Evolutionary conservation across 2,888 invertebrate species (phyloP).

Genomic region (Drosophila nigricruria): DNA sequence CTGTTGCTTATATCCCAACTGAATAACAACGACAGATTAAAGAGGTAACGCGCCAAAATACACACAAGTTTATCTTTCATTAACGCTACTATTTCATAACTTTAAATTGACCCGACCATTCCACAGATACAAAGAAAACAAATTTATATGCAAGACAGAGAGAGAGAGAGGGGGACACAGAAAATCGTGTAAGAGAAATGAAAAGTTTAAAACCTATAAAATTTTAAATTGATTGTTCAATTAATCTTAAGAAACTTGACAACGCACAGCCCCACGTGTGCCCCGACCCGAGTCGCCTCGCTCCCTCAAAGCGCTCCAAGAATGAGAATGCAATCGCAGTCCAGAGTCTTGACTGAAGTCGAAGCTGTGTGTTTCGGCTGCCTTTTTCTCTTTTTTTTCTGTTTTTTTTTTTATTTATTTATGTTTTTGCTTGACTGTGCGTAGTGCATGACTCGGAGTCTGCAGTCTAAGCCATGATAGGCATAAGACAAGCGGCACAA

Average conservation of each 20-base stretch:
- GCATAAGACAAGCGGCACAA: constrained; percentile 25
- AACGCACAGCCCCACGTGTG: constrained; percentile 56
- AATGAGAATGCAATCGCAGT: constrained; percentile 57
- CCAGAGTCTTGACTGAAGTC: constrained; percentile 34
- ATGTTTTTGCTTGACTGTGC: constrained; percentile 10
- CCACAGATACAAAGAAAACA: constrained; percentile 64
- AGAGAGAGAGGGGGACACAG: constrained; percentile 27
- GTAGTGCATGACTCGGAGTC: constrained; percentile 20
- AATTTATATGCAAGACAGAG: constrained; percentile 58
- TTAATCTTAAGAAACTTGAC: constrained; percentile 84
- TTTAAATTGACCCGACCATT: constrained; percentile 65
- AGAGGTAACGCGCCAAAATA: constrained; percentile 46
- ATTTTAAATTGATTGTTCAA: constrained; percentile 85
- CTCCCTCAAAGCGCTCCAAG: constrained; percentile 6
- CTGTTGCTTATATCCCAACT: constrained; percentile 1
- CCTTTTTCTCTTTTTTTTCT: constrained; percentile 14
- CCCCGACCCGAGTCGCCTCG: constrained; percentile 34
- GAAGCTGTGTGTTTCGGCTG: constrained; percentile 13
- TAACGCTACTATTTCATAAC: constrained; percentile 74
- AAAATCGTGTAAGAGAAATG: constrained; percentile 74
- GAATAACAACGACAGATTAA: constrained; percentile 15
- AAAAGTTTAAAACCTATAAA: constrained; percentile 83
- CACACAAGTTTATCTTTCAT: constrained; percentile 66
- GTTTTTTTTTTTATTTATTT: not conserved
- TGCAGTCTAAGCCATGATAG: constrained; percentile 12